Conservation (phyloP, 2,888 invertebrate genomes). For the Phytoseiulus persimilis region DNA sequence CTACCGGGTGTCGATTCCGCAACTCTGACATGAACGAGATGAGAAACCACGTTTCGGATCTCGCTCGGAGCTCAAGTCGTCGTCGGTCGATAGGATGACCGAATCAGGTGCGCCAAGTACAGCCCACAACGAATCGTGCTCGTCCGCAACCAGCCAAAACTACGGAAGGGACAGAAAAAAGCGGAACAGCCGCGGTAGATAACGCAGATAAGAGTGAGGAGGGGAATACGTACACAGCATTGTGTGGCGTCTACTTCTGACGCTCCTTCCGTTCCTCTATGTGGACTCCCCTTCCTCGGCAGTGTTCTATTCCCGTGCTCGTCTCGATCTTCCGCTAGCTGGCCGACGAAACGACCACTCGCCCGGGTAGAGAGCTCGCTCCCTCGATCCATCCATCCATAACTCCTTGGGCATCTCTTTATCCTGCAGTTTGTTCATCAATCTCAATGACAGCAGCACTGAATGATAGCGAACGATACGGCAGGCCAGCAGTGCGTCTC, state of each 20-base stretch:
- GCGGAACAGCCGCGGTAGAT: background rate
- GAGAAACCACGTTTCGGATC: too few relatives aligned
- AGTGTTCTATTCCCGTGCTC: background rate
- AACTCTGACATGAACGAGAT: too few relatives aligned
- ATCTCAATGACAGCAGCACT: background rate
- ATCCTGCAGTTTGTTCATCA: background rate
- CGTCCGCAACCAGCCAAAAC: background rate
- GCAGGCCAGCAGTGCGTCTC: background rate
- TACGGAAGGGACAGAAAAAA: background rate
- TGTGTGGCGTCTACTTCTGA: background rate
- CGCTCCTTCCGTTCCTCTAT: background rate
- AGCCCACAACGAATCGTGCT: background rate
- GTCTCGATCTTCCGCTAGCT: background rate
- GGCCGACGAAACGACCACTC: background rate
- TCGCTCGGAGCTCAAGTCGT: too few relatives aligned
- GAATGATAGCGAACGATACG: constrained; percentile 5
- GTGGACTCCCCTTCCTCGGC: background rate
- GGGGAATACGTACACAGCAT: background rate
- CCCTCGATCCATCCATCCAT: background rate
- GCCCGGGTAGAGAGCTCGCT: background rate
- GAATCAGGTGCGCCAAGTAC: background rate
- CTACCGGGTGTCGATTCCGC: too few relatives aligned
- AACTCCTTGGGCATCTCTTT: background rate
- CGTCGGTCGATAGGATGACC: background rate
- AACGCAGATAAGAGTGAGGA: background rate